Percentiles rank a stretch among this genome's conserved stretches.
Conservation (phyloP, 2,113 vertebrate species). For the Trichomycterus rosablanca region DNA sequence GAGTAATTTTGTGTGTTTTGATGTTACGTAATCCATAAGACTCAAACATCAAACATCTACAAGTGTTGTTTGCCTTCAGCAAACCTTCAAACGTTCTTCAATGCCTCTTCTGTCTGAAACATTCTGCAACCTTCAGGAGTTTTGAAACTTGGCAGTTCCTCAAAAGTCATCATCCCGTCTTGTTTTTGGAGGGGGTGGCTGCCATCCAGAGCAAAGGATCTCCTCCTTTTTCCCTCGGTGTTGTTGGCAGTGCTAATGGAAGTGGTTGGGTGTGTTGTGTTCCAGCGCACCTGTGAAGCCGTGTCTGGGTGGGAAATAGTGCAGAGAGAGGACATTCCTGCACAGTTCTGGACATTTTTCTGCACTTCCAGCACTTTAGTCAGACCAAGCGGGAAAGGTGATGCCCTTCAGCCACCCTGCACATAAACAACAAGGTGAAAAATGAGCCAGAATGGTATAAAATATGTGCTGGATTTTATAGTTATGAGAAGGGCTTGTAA, state of each 20-base stretch:
- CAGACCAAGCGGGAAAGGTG: neutral
- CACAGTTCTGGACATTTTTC: neutral
- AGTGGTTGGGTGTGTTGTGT: slow-evolving; percentile 6
- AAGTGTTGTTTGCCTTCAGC: no score
- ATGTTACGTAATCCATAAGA: no score
- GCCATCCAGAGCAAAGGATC: slow-evolving; percentile 30
- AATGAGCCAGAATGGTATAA: no score
- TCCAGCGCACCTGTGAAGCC: slow-evolving; percentile 37
- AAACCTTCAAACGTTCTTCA: slow-evolving; percentile 8
- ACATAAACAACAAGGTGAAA: neutral
- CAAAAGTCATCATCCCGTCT: no score
- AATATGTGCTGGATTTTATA: no score
- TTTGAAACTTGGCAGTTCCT: no score
- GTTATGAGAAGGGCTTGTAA: no score
- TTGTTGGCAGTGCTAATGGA: slow-evolving; percentile 14
- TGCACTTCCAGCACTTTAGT: slow-evolving; percentile 26
- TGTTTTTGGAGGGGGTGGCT: slow-evolving; percentile 33
- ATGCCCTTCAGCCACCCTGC: neutral
- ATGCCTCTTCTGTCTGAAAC: slow-evolving; percentile 10
- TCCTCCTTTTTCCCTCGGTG: slow-evolving; percentile 21
- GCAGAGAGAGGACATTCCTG: slow-evolving; percentile 30
- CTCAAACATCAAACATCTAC: no score
- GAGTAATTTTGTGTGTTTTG: no score
- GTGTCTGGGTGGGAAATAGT: slow-evolving; percentile 29
- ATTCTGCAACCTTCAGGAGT: neutral